These are phyloP conservation scores for Lacerta bilineata DNA, from an alignment of 2,797 vertebrate species.

Conservation along the genomic window DNA sequence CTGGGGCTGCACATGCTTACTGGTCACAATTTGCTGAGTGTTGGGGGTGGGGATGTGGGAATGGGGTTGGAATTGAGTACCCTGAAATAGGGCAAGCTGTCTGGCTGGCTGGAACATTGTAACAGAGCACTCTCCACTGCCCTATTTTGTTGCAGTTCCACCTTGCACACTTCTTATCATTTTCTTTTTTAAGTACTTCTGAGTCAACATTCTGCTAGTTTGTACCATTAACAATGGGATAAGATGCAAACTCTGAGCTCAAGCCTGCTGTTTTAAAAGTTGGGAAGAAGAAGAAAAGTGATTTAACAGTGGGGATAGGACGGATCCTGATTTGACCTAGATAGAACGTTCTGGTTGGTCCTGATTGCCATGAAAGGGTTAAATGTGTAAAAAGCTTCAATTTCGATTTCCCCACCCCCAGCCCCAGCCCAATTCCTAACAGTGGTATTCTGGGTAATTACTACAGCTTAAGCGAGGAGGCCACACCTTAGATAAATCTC, in stretches of 20 bases:
- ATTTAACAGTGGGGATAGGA: neutral
- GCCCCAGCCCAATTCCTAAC: constrained; percentile 73
- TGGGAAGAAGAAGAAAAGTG: neutral
- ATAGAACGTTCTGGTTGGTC: constrained; percentile 59
- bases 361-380: constrained; percentile 74
- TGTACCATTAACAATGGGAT: neutral
- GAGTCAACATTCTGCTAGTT: neutral
- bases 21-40: neutral
- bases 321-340: constrained; percentile 40
- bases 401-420: constrained; percentile 54
- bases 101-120: neutral
- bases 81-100: neutral
- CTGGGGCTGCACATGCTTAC: neutral
- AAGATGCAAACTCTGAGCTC: constrained; percentile 6
- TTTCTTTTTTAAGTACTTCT: neutral
- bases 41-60: neutral
- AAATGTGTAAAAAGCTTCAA: constrained; percentile 77
- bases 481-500: constrained; percentile 97
- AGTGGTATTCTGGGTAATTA: constrained; percentile 89
- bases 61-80: neutral
- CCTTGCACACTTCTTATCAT: no score
- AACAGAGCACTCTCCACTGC: neutral
- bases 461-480: constrained; percentile 88
- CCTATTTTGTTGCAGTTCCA: neutral
- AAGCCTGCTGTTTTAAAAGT: neutral